These are phyloP conservation scores for Erebia epiphron DNA, from an alignment of 2,888 invertebrate species.

Conservation along the genomic window DNA sequence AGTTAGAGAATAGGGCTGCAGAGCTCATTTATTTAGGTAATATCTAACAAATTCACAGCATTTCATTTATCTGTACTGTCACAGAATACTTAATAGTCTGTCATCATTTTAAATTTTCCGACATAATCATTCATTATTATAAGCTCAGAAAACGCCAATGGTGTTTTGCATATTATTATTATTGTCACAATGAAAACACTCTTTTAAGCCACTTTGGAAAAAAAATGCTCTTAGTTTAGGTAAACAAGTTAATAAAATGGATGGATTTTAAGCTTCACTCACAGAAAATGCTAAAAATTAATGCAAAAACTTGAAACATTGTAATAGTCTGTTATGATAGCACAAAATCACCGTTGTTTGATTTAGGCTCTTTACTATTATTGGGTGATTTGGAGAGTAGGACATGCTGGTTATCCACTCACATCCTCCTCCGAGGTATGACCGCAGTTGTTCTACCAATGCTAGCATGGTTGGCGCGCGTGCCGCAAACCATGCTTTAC, in stretches of 20 bases:
- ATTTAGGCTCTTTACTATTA: slow-evolving; percentile 4
- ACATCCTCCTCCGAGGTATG: slow-evolving; percentile 81
- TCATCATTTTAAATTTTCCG: background rate
- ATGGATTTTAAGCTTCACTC: slow-evolving; percentile 21
- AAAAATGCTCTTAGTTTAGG: background rate
- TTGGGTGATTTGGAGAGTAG: slow-evolving; percentile 41
- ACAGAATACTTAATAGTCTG: too few relatives aligned
- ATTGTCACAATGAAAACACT: slow-evolving; percentile 9
- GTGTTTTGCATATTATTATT: slow-evolving; percentile 15
- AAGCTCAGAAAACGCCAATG: background rate
- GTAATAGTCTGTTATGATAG: slow-evolving; percentile 8
- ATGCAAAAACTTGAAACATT: slow-evolving; percentile 2
- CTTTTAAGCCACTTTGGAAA: slow-evolving; percentile 8
- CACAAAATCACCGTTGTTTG: slow-evolving; percentile 10
- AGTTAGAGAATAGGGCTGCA: too few relatives aligned
- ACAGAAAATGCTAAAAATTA: slow-evolving; percentile 23
- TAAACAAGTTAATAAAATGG: slow-evolving; percentile 13
- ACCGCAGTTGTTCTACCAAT: slow-evolving; percentile 81
- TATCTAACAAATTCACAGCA: background rate
- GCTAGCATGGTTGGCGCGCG: slow-evolving; percentile 79
- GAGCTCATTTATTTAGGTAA: background rate
- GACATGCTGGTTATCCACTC: slow-evolving; percentile 61
- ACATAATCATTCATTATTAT: slow-evolving; percentile 2
- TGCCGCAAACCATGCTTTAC: slow-evolving; percentile 74
- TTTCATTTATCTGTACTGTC: background rate